Percentiles rank a stretch among this genome's conserved stretches.
Evolutionary conservation across 2,888 invertebrate species (phyloP).

Genomic region (Patella ulyssiponensis): DNA sequence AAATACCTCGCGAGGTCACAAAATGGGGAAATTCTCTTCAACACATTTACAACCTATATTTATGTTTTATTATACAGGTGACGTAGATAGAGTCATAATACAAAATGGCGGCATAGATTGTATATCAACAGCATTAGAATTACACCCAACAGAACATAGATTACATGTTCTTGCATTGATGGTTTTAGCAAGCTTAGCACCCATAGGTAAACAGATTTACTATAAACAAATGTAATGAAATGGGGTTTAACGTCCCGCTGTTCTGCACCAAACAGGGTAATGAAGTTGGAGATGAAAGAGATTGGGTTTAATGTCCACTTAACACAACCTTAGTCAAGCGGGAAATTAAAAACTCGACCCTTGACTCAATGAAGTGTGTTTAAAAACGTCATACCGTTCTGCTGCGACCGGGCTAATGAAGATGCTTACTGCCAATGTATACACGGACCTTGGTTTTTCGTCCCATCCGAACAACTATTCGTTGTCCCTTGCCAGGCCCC

Average conservation of each 20-base stretch:
- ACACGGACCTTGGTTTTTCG: too few relatives aligned
- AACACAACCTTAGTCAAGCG: neutral
- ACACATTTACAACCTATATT: too few relatives aligned
- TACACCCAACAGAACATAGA: conserved; percentile 32
- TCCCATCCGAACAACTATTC: too few relatives aligned
- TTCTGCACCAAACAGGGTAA: conserved; percentile 15
- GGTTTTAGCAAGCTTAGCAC: conserved; percentile 33
- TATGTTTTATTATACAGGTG: conserved; percentile 17
- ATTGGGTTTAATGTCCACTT: neutral
- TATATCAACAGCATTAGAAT: conserved; percentile 25
- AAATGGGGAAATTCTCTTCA: too few relatives aligned
- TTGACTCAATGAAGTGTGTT: too few relatives aligned
- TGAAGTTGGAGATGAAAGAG: neutral
- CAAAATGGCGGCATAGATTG: conserved; percentile 29
- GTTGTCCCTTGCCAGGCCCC: too few relatives aligned
- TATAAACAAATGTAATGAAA: neutral
- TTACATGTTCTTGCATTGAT: conserved; percentile 37
- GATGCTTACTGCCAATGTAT: too few relatives aligned
- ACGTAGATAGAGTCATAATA: conserved; percentile 26
- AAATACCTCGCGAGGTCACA: too few relatives aligned
- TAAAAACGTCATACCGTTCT: too few relatives aligned
- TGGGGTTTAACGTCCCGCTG: too few relatives aligned
- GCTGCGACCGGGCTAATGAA: too few relatives aligned
- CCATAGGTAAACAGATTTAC: conserved; percentile 28
- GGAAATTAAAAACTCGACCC: too few relatives aligned